Evolutionary conservation across 1,140 invertebrate genomes (phyloP), one percentile per base, ranked within the genome.

Genomic region (Drosophila paulistorum): DNA sequence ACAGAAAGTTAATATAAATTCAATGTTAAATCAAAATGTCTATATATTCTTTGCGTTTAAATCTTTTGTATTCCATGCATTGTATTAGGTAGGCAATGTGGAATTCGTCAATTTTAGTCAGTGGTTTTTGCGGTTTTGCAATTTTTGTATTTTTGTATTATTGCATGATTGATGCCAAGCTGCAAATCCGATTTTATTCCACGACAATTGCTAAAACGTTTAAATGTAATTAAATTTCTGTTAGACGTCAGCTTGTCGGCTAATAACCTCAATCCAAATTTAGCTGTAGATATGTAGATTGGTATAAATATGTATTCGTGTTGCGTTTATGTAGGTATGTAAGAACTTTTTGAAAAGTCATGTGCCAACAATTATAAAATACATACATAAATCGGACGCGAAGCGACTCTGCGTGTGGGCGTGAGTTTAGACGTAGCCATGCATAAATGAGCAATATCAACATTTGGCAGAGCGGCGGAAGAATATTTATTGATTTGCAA

Each of bases 361-460:
- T 82, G 83, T 87, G 72, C 68, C 79, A 77, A 78, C 83, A 79
- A 87, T 82, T 86, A 87, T 72, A 80, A 62, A 57, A 26, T 60
- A 81, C 65, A 65, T 77, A 63, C 45, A 76, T 75, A 76, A 65
- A 68, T 72, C 65, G 55, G 67, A 73, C 66, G 41, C 71, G 71
- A 54, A 48, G 58, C 63, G 48, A 14, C 14, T 26, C 37, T 73
- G 65, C 55, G 39, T 64, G 67, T 59, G 58, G 61, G 71, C 62
- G 55, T 63, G 63, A 26, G 48, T 74, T 77, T 87, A 79, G 79
- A 61, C 70, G 83, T 84, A 87, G 74, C 66, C 83, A 89, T 83
- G 83, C 83, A 87, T 87, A 87, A 89, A 87, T 87, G 83, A 87
- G 80, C 84, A 82, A 89, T 84, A 80, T 87, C 83, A 87, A 87